These are phyloP conservation scores for Rhopalosiphum nymphaeae DNA, from an alignment of 2,888 invertebrate genomes.

Conservation along the genomic window DNA sequence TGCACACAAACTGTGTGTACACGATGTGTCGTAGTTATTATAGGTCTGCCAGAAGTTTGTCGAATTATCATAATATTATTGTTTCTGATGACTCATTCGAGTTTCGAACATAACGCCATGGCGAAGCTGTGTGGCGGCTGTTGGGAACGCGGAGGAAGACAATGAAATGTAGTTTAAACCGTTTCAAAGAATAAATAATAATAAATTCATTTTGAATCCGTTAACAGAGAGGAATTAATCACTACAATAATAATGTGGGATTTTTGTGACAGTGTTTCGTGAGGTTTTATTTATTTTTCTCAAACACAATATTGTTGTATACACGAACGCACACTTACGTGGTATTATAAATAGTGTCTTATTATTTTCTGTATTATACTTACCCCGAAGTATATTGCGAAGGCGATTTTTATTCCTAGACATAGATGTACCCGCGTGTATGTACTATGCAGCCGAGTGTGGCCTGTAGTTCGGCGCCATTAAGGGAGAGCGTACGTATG, in stretches of 20 bases:
- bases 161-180: background rate
- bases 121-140: background rate
- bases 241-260: background rate
- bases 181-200: background rate
- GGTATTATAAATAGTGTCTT: background rate
- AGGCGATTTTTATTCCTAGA: background rate
- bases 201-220: background rate
- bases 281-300: background rate
- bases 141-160: background rate
- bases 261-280: background rate
- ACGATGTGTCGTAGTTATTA: background rate
- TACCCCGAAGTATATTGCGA: background rate
- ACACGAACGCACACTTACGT: background rate
- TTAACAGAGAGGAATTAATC: background rate
- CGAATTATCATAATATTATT: conserved; percentile 8
- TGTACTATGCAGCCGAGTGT: too few species aligned
- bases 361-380: background rate
- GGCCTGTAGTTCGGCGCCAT: background rate
- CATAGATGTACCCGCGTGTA: too few species aligned
- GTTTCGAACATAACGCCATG: background rate
- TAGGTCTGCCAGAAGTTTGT: background rate
- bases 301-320: background rate
- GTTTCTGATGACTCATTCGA: background rate
- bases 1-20: background rate
- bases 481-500: too few species aligned